Conservation (phyloP, 2,113 vertebrate species). For the Hypocryptadius cinnamomeus region DNA sequence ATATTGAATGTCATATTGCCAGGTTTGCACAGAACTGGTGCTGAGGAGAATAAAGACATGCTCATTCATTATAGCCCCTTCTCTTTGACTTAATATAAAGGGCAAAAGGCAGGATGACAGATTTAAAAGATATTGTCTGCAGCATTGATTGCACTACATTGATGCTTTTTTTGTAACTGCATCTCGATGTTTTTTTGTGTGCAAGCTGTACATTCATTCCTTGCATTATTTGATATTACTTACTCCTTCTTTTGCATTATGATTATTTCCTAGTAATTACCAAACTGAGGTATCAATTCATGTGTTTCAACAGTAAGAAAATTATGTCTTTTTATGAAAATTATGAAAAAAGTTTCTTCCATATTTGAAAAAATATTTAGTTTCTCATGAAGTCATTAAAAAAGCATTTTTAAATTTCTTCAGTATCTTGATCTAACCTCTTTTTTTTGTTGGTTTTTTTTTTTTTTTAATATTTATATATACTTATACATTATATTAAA, state of each 20-base stretch:
- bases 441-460: not conserved
- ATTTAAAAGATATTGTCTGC: slow-evolving; percentile 67
- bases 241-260: not conserved
- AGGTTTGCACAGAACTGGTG: slow-evolving; percentile 26
- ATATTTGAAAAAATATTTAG: not conserved
- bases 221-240: slow-evolving; percentile 14
- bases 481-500: not conserved
- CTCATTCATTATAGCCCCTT: slow-evolving; percentile 59
- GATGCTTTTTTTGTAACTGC: slow-evolving; percentile 13
- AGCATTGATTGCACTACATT: slow-evolving; percentile 57
- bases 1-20: slow-evolving; percentile 58
- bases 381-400: not conserved
- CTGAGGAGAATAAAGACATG: slow-evolving; percentile 25
- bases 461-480: not conserved
- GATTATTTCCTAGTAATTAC: not conserved
- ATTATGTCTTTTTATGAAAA: not conserved
- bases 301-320: rapidly evolving
- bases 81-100: slow-evolving; percentile 67
- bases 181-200: not conserved
- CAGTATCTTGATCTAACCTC: not conserved
- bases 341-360: not conserved
- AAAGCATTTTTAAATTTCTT: not conserved
- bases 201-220: not conserved
- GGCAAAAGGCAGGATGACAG: slow-evolving; percentile 68
- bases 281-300: not conserved